Conservation (phyloP, 2,113 vertebrate species). For the Mormyrus lacerda region DNA sequence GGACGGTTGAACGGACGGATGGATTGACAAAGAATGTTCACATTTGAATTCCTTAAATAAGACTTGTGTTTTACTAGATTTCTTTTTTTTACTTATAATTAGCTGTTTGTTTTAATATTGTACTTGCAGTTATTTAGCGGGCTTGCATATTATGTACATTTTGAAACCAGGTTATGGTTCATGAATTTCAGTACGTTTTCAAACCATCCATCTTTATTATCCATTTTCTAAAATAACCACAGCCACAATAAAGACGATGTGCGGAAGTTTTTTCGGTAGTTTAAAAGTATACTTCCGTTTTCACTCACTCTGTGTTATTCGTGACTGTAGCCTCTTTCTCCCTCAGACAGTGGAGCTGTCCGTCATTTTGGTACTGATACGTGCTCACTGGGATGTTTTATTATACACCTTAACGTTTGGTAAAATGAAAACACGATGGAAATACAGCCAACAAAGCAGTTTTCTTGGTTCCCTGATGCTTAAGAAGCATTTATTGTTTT, state of each 20-base stretch:
- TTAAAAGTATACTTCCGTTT: neutral
- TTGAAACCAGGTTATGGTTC: neutral
- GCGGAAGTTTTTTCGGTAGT: neutral
- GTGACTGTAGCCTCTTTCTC: neutral
- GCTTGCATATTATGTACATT: neutral
- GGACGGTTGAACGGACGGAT: neutral
- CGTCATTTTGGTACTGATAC: slow-evolving; percentile 28
- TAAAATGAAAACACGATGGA: neutral
- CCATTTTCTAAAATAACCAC: neutral
- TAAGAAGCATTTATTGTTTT: neutral
- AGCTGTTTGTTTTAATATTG: neutral
- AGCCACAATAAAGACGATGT: neutral
- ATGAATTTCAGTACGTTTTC: neutral
- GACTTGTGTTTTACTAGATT: neutral
- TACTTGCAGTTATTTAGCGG: neutral
- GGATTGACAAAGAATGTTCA: neutral
- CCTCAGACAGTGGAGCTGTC: slow-evolving; percentile 24
- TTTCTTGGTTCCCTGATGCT: neutral
- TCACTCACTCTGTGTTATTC: neutral
- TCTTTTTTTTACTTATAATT: neutral
- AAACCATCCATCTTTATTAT: neutral
- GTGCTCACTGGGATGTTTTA: neutral
- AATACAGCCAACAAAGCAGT: neutral
- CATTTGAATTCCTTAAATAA: neutral
- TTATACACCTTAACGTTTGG: neutral